A percentile compares a stretch with the other conserved stretches of the same genome.
These are phyloP conservation scores for Dryocosmus kuriphilus DNA, from an alignment of 2,888 invertebrate species.

Conservation along the genomic window DNA sequence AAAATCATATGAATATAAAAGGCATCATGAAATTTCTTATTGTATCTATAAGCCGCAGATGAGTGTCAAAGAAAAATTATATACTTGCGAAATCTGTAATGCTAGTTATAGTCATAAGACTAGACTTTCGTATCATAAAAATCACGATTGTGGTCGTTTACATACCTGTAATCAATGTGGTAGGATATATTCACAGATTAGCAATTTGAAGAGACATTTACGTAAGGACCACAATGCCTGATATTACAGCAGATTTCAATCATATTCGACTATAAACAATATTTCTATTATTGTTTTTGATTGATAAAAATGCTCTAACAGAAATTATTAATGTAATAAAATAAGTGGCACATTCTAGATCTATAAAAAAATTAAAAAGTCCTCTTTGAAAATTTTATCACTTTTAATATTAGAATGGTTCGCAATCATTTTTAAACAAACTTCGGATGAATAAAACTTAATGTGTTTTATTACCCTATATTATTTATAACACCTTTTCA, in stretches of 20 bases:
- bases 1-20: background rate
- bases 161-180: background rate
- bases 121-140: conserved; percentile 1
- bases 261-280: background rate
- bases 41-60: background rate
- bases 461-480: too few relatives aligned
- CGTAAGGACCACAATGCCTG: background rate
- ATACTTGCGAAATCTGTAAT: background rate
- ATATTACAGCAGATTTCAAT: background rate
- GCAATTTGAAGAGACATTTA: conserved; percentile 1
- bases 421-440: too few relatives aligned
- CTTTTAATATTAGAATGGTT: too few relatives aligned
- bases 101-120: background rate
- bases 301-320: too few relatives aligned
- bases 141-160: background rate
- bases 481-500: too few relatives aligned
- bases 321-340: too few relatives aligned
- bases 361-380: too few relatives aligned
- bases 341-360: too few relatives aligned
- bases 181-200: background rate
- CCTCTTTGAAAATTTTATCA: too few relatives aligned
- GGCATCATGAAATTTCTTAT: background rate
- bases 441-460: too few relatives aligned
- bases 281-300: too few relatives aligned
- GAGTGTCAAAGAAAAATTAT: background rate